Evolutionary conservation across 2,888 invertebrate species (phyloP).

Genomic region (Buathra laborator): DNA sequence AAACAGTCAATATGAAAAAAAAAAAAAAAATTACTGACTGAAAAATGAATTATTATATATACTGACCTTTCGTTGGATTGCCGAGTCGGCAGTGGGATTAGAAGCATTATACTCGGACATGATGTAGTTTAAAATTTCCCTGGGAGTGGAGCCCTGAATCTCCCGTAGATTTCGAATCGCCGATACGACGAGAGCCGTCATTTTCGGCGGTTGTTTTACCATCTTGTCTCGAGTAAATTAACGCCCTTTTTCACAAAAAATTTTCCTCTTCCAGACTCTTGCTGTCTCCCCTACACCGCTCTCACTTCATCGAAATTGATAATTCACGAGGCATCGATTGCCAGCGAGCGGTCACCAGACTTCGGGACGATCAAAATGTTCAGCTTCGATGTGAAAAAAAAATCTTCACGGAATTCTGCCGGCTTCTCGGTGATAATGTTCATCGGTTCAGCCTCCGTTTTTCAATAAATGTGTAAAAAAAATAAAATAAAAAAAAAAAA

Average conservation of each 20-base stretch:
- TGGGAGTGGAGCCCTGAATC: slow-evolving; percentile 80
- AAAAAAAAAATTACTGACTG: neutral
- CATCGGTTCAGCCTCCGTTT: slow-evolving; percentile 3
- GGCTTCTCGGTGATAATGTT: slow-evolving; percentile 4
- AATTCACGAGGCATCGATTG: slow-evolving; percentile 36
- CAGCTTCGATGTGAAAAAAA: slow-evolving; percentile 27
- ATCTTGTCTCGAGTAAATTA: slow-evolving; percentile 63
- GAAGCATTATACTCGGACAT: slow-evolving; percentile 76
- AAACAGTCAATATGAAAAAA: neutral
- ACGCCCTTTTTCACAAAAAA: slow-evolving; percentile 20
- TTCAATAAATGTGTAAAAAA: slow-evolving; percentile 4
- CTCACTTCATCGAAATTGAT: slow-evolving; percentile 43
- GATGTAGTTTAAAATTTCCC: slow-evolving; percentile 82
- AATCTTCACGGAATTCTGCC: neutral
- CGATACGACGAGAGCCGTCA: slow-evolving; percentile 80
- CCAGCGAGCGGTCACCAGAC: slow-evolving; percentile 11
- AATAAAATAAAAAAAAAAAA: slow-evolving; percentile 28
- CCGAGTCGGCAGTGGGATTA: slow-evolving; percentile 65
- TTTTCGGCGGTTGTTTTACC: slow-evolving; percentile 77
- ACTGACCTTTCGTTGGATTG: slow-evolving; percentile 78
- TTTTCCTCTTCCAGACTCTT: slow-evolving; percentile 30
- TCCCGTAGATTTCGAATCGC: slow-evolving; percentile 81
- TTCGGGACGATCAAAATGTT: neutral
- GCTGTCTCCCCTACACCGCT: slow-evolving; percentile 33
- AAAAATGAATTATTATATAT: neutral